Evolutionary conservation across 2,113 vertebrate genomes (phyloP).

Genomic region (Corvus hawaiiensis): DNA sequence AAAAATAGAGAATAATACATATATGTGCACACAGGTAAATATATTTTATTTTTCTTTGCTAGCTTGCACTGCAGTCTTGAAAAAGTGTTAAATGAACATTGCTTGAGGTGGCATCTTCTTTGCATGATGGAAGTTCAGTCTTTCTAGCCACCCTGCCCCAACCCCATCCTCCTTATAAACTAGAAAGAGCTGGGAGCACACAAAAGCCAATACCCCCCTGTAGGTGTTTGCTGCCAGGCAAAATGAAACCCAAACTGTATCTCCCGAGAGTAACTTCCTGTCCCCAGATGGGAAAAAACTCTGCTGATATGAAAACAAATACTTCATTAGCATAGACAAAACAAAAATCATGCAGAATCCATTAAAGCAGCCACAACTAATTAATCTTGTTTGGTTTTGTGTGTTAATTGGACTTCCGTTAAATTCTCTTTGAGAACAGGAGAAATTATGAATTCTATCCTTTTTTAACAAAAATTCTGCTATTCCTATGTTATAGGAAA

Average conservation of each 20-base stretch:
- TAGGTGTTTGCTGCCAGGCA: neutral
- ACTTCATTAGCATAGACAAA: slow-evolving; percentile 12
- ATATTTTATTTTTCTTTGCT: slow-evolving; percentile 12
- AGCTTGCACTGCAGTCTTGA: neutral
- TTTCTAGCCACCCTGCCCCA: neutral
- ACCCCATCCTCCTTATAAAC: neutral
- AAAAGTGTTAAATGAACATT: neutral
- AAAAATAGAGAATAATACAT: neutral
- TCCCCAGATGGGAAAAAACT: neutral
- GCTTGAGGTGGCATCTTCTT: neutral
- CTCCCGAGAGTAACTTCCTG: neutral
- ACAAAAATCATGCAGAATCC: slow-evolving; percentile 27
- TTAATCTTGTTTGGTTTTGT: neutral
- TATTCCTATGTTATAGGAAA: neutral
- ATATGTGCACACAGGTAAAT: neutral
- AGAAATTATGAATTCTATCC: neutral
- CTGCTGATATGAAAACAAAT: neutral
- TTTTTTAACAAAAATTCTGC: neutral
- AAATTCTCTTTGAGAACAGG: neutral
- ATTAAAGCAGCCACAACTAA: slow-evolving; percentile 45
- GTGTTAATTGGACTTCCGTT: slow-evolving; percentile 4
- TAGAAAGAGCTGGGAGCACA: neutral
- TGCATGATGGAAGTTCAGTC: neutral
- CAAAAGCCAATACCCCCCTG: neutral
- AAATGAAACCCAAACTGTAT: neutral